Percentiles rank a stretch among this genome's conserved stretches.
Conservation (phyloP, 2,888 invertebrate species). For the Hypercompe scribonia region DNA sequence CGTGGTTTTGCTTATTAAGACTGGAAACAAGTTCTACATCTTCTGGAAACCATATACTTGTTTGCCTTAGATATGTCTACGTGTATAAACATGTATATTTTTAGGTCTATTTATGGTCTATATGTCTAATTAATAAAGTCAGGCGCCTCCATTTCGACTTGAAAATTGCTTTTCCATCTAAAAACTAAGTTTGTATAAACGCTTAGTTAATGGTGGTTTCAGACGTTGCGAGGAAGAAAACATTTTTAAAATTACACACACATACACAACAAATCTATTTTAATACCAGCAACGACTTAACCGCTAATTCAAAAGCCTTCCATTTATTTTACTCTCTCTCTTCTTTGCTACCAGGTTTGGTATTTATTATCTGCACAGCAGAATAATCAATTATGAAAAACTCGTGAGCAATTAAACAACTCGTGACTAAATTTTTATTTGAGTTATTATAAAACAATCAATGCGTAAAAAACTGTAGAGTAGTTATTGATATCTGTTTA, state of each 20-base stretch:
- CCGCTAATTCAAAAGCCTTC: neutral
- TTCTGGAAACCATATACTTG: neutral
- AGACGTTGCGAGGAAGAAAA: neutral
- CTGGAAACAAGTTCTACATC: neutral
- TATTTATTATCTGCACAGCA: neutral
- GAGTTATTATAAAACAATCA: slow-evolving; percentile 10
- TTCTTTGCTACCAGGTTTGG: neutral
- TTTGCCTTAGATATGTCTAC: neutral
- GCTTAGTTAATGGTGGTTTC: neutral
- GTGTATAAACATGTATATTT: neutral
- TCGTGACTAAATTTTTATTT: slow-evolving; percentile 33
- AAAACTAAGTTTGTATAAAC: neutral
- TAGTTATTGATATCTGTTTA: neutral
- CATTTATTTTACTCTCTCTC: slow-evolving; percentile 17
- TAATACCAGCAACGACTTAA: neutral
- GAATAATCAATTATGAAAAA: slow-evolving; percentile 16
- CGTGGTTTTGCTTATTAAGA: neutral
- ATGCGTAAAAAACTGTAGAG: neutral
- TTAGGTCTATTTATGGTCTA: neutral
- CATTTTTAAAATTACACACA: neutral
- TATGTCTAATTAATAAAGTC: neutral
- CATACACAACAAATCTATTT: too few species aligned
- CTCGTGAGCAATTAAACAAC: slow-evolving; percentile 36
- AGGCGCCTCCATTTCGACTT: neutral
- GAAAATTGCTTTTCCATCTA: neutral